phyloP scores from a whole-genome alignment of 2,888 invertebrate species.

The Cerastis rubricosa region DNA sequence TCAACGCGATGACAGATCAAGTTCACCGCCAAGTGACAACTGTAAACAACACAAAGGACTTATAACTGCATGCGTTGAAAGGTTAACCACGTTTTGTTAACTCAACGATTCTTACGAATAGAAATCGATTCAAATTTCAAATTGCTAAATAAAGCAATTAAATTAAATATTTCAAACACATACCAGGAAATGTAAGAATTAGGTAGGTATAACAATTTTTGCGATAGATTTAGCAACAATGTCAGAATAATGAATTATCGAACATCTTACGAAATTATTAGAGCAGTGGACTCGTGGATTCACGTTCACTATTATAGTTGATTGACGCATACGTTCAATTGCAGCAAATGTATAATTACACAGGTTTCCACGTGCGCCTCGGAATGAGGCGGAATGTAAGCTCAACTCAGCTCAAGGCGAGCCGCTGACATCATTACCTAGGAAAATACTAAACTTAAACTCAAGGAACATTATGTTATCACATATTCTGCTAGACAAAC shows the following conservation, averaged over 20 bases:
- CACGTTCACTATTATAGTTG: conserved; percentile 71
- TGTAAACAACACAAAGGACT: conserved; percentile 71
- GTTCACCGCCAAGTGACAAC: conserved; percentile 69
- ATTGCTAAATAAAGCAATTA: conserved; percentile 22
- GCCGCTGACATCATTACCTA: conserved; percentile 78
- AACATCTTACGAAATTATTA: conserved; percentile 60
- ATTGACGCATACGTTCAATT: conserved; percentile 77
- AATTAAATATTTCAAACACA: conserved; percentile 13
- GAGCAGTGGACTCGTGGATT: conserved; percentile 52
- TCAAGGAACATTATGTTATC: conserved; percentile 43
- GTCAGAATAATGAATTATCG: conserved; percentile 45
- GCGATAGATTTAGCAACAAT: conserved; percentile 51
- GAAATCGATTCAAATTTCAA: conserved; percentile 37
- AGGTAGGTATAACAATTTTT: conserved; percentile 16
- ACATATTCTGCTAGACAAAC: conserved; percentile 62
- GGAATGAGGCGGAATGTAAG: conserved; percentile 79
- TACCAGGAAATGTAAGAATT: conserved; percentile 35
- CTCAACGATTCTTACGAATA: conserved; percentile 18
- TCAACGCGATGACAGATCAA: conserved; percentile 68
- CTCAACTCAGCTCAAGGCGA: conserved; percentile 85
- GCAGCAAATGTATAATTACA: conserved; percentile 75
- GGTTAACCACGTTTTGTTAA: conserved; percentile 48
- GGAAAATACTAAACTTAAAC: conserved; percentile 71
- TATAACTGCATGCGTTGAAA: conserved; percentile 51
- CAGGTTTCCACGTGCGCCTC: conserved; percentile 78